Evolutionary conservation across 2,113 vertebrate species (phyloP).

Genomic region (Marmota monax): DNA sequence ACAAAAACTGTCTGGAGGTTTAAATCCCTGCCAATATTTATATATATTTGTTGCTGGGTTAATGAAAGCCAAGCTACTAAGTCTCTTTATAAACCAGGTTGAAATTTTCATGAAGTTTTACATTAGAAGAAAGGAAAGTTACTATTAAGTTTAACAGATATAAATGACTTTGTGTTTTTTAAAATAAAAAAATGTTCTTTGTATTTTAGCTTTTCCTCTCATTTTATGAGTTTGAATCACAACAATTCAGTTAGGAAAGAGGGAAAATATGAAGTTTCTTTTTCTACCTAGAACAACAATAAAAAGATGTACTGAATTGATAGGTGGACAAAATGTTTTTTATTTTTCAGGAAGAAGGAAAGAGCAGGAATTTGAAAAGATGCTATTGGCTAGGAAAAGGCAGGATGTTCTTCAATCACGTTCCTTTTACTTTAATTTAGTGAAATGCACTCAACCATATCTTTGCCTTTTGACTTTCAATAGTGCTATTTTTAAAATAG

Average conservation of each 20-base stretch:
- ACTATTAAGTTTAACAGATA: conserved; percentile 41
- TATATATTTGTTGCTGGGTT: conserved; percentile 64
- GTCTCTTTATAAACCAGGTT: conserved; percentile 46
- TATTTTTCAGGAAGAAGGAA: neutral
- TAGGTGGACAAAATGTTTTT: neutral
- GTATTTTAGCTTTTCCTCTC: conserved; percentile 44
- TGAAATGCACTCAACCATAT: neutral
- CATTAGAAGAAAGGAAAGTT: neutral
- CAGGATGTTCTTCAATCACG: neutral
- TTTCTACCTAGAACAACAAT: neutral
- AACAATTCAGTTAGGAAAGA: conserved; percentile 60
- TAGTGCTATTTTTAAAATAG: conserved; percentile 29
- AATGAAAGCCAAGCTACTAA: conserved; percentile 64
- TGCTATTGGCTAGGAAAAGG: neutral
- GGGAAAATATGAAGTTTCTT: conserved; percentile 33
- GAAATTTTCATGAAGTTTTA: conserved; percentile 66
- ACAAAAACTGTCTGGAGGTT: conserved; percentile 62
- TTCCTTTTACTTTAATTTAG: neutral
- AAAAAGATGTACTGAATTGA: neutral
- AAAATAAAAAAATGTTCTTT: conserved; percentile 46
- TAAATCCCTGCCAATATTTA: conserved; percentile 58
- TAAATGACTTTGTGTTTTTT: conserved; percentile 53
- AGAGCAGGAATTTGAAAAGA: neutral
- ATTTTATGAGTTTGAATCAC: conserved; percentile 49
- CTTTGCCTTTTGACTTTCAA: conserved; percentile 41